A percentile compares a stretch with the other conserved stretches of the same genome.
These are phyloP conservation scores for Lagopus leucura DNA, from an alignment of 2,113 vertebrate species.

Conservation along the genomic window DNA sequence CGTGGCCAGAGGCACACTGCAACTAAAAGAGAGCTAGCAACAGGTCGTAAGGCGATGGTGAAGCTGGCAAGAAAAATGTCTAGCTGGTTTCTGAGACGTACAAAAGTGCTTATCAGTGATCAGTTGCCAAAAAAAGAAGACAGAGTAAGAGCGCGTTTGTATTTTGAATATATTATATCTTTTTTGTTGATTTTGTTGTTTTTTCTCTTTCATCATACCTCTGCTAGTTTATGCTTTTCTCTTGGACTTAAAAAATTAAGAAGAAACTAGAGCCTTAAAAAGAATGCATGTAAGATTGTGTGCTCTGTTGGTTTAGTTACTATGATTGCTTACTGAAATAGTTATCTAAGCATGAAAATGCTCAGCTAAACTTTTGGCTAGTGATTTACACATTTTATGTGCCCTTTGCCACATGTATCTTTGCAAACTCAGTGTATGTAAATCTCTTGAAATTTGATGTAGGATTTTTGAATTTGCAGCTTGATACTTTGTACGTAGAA, in stretches of 20 bases:
- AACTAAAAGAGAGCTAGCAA: slow-evolving; percentile 91
- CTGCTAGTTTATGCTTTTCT: background rate
- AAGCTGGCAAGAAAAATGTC: slow-evolving; percentile 84
- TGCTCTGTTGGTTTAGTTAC: slow-evolving; percentile 36
- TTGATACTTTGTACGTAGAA: background rate
- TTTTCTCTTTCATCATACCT: background rate
- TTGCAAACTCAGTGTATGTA: background rate
- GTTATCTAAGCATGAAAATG: slow-evolving; percentile 35
- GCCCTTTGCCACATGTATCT: background rate
- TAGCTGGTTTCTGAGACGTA: slow-evolving; percentile 89
- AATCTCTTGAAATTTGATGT: background rate
- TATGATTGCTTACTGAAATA: slow-evolving; percentile 4
- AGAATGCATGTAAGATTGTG: background rate
- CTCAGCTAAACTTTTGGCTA: background rate
- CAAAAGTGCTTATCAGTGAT: slow-evolving; percentile 87
- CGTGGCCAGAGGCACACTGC: slow-evolving; percentile 91
- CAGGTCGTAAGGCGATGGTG: slow-evolving; percentile 86
- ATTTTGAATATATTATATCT: background rate
- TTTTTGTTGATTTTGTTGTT: background rate
- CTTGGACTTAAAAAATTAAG: background rate
- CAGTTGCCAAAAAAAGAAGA: slow-evolving; percentile 95
- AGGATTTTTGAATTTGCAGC: background rate
- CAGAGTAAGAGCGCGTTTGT: slow-evolving; percentile 77
- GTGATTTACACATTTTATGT: slow-evolving; percentile 4
- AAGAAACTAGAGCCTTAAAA: background rate